phyloP scores from a whole-genome alignment of 2,888 invertebrate species.

The Euphydryas editha region DNA sequence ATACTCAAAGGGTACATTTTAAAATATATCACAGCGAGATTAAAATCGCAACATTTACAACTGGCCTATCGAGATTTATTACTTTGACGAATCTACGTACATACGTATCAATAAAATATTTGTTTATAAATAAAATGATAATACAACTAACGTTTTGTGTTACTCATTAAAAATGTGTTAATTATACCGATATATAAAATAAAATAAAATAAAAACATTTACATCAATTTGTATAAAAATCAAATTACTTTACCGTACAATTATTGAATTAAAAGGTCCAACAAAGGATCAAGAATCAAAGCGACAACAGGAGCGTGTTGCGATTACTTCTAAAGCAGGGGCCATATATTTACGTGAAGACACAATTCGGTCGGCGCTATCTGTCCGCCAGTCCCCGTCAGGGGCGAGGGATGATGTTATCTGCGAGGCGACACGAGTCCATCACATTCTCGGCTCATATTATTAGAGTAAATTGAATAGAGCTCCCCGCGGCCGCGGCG shows the following conservation, averaged over 20 bases:
- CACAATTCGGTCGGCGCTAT: constrained; percentile 3
- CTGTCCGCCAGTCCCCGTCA: constrained; percentile 1
- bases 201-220: too few relatives aligned
- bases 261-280: too few relatives aligned
- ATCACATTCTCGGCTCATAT: constrained; percentile 42
- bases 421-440: constrained; percentile 32
- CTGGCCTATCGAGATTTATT: not conserved
- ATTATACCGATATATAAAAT: too few relatives aligned
- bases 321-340: not conserved
- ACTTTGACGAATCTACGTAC: too few relatives aligned
- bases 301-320: not conserved
- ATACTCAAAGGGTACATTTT: not conserved
- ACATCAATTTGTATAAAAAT: too few relatives aligned
- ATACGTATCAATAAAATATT: too few relatives aligned
- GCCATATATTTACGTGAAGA: not conserved
- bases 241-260: too few relatives aligned
- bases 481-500: constrained; percentile 36
- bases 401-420: constrained; percentile 35
- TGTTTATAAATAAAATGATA: too few relatives aligned
- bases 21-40: not conserved
- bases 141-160: too few relatives aligned
- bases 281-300: too few relatives aligned
- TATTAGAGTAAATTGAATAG: constrained; percentile 47
- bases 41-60: not conserved
- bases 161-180: too few relatives aligned